phyloP scores from a whole-genome alignment of 2,113 vertebrate genomes.

The Cinclus mexicanus region DNA sequence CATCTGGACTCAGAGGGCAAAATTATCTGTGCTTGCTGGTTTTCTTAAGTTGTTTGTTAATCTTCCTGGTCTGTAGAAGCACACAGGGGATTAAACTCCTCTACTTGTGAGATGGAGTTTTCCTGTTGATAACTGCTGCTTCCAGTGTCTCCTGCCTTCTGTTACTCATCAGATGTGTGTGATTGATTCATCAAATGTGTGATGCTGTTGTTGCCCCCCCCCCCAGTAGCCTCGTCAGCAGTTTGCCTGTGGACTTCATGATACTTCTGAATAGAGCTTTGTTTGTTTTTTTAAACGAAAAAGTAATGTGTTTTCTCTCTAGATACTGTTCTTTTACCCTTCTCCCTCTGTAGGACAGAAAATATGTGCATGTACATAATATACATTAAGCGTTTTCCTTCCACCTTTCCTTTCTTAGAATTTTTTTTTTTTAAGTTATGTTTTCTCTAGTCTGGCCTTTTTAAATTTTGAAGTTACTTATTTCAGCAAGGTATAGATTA shows the following conservation, averaged over 20 bases:
- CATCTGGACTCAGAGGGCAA: not conserved
- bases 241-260: not conserved
- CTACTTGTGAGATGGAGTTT: not conserved
- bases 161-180: not conserved
- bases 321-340: not conserved
- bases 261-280: not conserved
- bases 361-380: rapidly evolving
- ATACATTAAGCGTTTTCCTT: not conserved
- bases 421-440: not conserved
- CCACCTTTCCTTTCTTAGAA: not conserved
- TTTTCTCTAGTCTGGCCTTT: not conserved
- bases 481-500: not conserved
- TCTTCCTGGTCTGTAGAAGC: not conserved
- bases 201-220: not conserved
- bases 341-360: not conserved
- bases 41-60: not conserved
- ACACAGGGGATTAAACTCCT: not conserved
- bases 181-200: not conserved
- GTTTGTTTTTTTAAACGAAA: not conserved
- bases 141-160: not conserved
- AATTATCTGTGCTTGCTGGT: not conserved
- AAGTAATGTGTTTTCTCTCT: not conserved
- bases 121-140: not conserved
- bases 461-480: not conserved
- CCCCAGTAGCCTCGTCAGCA: not conserved